Evolutionary conservation across 1,140 invertebrate genomes (phyloP).

Genomic region (Telenomus remus): DNA sequence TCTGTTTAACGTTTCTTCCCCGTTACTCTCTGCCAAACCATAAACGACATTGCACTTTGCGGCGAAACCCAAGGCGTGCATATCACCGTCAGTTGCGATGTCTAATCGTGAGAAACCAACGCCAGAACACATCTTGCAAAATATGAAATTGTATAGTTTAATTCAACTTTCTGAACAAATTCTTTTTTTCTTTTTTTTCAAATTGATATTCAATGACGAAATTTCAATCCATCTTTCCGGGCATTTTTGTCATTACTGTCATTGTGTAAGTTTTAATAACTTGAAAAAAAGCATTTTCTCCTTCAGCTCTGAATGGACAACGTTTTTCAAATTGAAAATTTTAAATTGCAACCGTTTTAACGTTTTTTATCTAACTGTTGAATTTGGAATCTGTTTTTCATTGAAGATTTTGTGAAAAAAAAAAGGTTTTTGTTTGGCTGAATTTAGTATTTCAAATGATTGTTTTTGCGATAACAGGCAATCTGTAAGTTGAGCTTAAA

Average conservation of each 20-base stretch:
- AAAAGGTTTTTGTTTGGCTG: slow-evolving; percentile 8
- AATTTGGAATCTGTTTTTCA: too few species aligned
- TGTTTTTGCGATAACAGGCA: slow-evolving; percentile 37
- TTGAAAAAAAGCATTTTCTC: not conserved
- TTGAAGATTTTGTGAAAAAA: too few species aligned
- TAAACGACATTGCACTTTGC: slow-evolving; percentile 64
- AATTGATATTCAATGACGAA: too few species aligned
- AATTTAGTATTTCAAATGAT: slow-evolving; percentile 45
- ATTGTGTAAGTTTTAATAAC: not conserved
- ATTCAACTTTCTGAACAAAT: not conserved
- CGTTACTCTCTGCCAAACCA: slow-evolving; percentile 60
- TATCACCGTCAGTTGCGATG: slow-evolving; percentile 56
- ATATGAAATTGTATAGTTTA: not conserved
- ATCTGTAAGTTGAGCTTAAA: slow-evolving; percentile 35
- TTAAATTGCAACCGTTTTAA: too few species aligned
- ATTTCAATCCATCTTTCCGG: too few species aligned
- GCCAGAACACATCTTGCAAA: slow-evolving; percentile 21
- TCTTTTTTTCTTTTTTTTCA: not conserved
- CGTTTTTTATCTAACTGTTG: too few species aligned
- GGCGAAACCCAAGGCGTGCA: slow-evolving; percentile 61
- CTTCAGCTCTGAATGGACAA: too few species aligned
- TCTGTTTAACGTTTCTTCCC: slow-evolving; percentile 61
- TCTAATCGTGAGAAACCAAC: slow-evolving; percentile 58
- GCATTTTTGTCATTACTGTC: not conserved
- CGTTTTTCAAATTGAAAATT: too few species aligned